A percentile compares a stretch with the other conserved stretches of the same genome.
Conservation (phyloP, 2,888 invertebrate species). For the Limenitis camilla region DNA sequence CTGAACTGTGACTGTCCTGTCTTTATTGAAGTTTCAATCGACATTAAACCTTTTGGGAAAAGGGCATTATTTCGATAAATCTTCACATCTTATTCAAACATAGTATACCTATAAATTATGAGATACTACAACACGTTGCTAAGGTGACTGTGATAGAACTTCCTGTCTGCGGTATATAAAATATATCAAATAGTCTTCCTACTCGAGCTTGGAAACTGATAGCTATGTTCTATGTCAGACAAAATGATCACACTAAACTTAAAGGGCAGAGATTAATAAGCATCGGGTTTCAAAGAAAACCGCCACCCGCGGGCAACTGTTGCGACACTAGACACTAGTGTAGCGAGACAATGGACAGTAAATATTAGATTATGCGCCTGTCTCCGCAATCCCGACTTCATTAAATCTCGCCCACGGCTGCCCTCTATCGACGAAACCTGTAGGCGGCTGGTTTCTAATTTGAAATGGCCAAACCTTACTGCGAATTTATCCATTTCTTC, state of each 20-base stretch:
- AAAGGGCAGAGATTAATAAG: conserved; percentile 28
- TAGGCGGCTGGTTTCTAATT: conserved; percentile 39
- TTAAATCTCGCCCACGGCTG: conserved; percentile 50
- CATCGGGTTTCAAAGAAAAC: conserved; percentile 30
- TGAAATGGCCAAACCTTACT: conserved; percentile 17
- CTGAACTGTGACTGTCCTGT: conserved; percentile 10
- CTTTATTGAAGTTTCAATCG: conserved; percentile 18
- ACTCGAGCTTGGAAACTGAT: neutral
- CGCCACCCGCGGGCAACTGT: conserved; percentile 25
- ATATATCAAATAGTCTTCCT: neutral
- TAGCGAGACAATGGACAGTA: conserved; percentile 43
- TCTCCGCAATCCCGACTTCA: conserved; percentile 41
- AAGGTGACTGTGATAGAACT: neutral
- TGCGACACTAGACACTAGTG: conserved; percentile 27
- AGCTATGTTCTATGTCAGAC: conserved; percentile 8
- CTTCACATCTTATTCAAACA: too few species aligned
- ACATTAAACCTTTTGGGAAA: conserved; percentile 9
- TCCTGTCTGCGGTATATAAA: neutral
- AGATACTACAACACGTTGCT: neutral
- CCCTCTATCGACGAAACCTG: conserved; percentile 27
- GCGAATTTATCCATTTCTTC: conserved; percentile 17
- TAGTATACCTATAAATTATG: too few species aligned
- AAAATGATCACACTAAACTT: conserved; percentile 17
- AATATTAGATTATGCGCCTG: conserved; percentile 44
- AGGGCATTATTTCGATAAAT: neutral